A percentile compares a stretch with the other conserved stretches of the same genome.
Evolutionary conservation across 2,113 vertebrate species (phyloP).

Genomic region (Ancistrus triradiatus): DNA sequence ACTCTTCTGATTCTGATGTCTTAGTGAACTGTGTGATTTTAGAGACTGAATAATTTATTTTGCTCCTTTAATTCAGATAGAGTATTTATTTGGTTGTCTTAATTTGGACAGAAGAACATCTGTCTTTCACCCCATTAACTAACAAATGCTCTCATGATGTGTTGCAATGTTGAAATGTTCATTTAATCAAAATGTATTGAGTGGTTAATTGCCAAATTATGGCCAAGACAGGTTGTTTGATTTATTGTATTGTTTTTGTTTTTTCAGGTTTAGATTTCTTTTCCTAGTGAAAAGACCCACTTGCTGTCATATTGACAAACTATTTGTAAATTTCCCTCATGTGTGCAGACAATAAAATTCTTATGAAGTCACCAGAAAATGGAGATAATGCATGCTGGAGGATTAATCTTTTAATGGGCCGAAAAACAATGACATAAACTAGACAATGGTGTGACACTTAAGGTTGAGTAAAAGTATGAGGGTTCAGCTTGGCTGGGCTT

Average conservation of each 20-base stretch:
- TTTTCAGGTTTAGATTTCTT: constrained; percentile 22
- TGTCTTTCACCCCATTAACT: neutral
- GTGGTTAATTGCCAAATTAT: neutral
- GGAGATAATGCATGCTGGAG: too few species aligned
- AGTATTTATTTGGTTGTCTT: constrained; percentile 27
- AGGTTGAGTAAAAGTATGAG: too few species aligned
- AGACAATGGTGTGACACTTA: too few species aligned
- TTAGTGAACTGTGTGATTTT: constrained; percentile 54
- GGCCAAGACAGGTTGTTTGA: neutral
- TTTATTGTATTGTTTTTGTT: constrained; percentile 19
- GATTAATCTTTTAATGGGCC: too few species aligned
- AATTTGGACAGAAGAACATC: neutral
- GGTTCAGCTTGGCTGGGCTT: too few species aligned
- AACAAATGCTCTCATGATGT: neutral
- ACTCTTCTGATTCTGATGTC: constrained; percentile 51
- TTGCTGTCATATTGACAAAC: constrained; percentile 51
- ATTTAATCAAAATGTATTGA: neutral
- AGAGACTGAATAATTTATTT: constrained; percentile 74
- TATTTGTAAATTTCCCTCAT: constrained; percentile 28
- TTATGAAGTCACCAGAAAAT: neutral
- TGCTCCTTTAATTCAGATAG: constrained; percentile 59
- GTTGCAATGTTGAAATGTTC: neutral
- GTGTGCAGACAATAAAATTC: constrained; percentile 25
- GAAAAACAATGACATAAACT: too few species aligned
- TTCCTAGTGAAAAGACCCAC: constrained; percentile 41